Conservation (phyloP, 2,113 vertebrate species). For the Epinephelus cyanopodus region DNA sequence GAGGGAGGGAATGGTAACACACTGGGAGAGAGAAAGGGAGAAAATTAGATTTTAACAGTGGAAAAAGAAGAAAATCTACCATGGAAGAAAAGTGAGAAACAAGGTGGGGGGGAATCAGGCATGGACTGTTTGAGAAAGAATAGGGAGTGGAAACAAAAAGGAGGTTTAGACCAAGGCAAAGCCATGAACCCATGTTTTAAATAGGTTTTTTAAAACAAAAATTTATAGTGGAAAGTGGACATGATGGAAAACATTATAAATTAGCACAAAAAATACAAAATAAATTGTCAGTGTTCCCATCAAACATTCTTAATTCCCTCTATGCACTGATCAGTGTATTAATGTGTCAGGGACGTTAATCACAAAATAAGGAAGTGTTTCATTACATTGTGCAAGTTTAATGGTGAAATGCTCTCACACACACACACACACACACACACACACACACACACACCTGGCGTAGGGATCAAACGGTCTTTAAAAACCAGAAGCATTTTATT, state of each 20-base stretch:
- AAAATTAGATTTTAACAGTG: conserved; percentile 61
- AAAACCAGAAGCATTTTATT: conserved; percentile 46
- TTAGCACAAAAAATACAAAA: background rate
- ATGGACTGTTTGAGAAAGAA: background rate
- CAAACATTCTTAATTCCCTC: too few relatives aligned
- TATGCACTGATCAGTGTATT: too few relatives aligned
- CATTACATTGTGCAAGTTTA: conserved; percentile 15
- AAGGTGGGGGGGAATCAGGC: background rate
- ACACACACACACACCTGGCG: conserved; percentile 22
- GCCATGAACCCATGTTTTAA: background rate
- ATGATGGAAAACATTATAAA: background rate
- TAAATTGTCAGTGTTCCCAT: background rate
- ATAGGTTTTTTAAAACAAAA: background rate
- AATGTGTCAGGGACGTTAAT: background rate
- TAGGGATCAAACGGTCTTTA: conserved; percentile 36
- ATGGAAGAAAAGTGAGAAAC: conserved; percentile 39
- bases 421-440: conserved; percentile 2
- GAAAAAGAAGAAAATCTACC: conserved; percentile 53
- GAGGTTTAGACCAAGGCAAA: background rate
- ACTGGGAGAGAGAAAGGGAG: conserved; percentile 15
- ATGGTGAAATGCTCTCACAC: background rate
- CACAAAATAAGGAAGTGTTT: conserved; percentile 41
- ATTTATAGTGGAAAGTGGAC: background rate
- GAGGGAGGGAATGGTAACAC: background rate
- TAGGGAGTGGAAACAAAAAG: conserved; percentile 11